Conservation (phyloP, 2,888 invertebrate genomes). For the Brachypalpus laphriformis region DNA sequence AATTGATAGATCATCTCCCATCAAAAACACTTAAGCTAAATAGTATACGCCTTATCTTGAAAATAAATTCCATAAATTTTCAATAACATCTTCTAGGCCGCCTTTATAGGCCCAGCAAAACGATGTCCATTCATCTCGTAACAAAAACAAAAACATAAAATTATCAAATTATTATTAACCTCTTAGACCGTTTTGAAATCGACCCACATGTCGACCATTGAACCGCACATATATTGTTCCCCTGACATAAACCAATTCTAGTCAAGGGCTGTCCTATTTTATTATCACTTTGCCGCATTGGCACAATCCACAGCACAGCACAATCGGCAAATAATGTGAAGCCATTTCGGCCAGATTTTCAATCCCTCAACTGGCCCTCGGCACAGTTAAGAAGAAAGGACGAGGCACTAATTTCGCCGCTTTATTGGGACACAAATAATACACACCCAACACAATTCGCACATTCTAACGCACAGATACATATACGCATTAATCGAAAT, state of each 20-base stretch:
- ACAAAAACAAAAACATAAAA: conserved; percentile 32
- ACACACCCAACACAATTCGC: background rate
- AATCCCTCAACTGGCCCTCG: conserved; percentile 26
- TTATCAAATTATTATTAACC: conserved; percentile 65
- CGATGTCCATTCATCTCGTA: background rate
- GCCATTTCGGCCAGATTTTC: conserved; percentile 57
- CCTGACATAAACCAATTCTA: conserved; percentile 55
- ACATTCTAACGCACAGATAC: conserved; percentile 32
- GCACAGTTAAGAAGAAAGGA: conserved; percentile 15
- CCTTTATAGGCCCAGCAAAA: background rate
- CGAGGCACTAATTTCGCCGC: conserved; percentile 40
- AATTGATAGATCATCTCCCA: background rate
- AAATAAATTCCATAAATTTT: too few species aligned
- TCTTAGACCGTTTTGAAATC: conserved; percentile 33
- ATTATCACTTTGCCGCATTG: conserved; percentile 61
- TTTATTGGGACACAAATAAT: background rate
- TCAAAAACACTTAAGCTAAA: background rate
- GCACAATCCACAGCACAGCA: conserved; percentile 37
- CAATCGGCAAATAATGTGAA: conserved; percentile 67
- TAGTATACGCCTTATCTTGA: background rate
- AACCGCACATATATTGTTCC: conserved; percentile 61
- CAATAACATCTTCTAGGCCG: background rate
- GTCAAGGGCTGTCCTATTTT: conserved; percentile 53
- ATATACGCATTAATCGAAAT: conserved; percentile 58
- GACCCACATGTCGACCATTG: conserved; percentile 58